Percentiles rank a stretch among this genome's conserved stretches.
Conservation (phyloP, 2,113 vertebrate species). For the Siniperca chuatsi region DNA sequence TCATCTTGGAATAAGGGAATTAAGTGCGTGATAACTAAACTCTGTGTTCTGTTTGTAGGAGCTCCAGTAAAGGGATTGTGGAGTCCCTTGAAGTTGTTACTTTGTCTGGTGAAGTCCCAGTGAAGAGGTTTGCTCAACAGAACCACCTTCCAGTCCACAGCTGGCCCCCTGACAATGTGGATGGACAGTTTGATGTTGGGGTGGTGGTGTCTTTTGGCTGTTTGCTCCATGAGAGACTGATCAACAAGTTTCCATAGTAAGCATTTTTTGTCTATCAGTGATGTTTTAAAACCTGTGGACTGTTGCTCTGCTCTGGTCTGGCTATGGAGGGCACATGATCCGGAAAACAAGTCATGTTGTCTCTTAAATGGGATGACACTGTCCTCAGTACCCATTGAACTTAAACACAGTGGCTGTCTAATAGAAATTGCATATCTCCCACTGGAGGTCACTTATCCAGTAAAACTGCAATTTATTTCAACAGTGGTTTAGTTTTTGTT, state of each 20-base stretch:
- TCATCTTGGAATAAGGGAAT: background rate
- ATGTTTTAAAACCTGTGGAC: background rate
- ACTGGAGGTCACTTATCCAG: background rate
- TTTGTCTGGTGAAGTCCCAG: slow-evolving; percentile 84
- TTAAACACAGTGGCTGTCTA: background rate
- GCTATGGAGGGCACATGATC: background rate
- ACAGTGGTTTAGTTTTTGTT: too few species aligned
- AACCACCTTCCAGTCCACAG: slow-evolving; percentile 85
- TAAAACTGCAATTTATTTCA: background rate
- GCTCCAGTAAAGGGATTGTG: slow-evolving; percentile 72
- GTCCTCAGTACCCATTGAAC: background rate
- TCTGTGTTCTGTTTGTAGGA: slow-evolving; percentile 63
- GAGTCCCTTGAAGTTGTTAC: slow-evolving; percentile 92
- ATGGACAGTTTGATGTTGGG: slow-evolving; percentile 90
- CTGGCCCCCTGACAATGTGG: slow-evolving; percentile 87
- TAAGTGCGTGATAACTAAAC: background rate
- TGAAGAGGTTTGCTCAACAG: slow-evolving; percentile 86
- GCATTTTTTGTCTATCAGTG: slow-evolving; percentile 43
- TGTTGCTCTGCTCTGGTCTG: background rate
- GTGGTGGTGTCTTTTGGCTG: slow-evolving; percentile 96
- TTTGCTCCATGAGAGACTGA: slow-evolving; percentile 90
- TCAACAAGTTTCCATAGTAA: slow-evolving; percentile 93
- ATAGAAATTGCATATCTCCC: background rate
- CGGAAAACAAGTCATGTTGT: background rate
- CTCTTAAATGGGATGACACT: background rate